Evolutionary conservation across 2,888 invertebrate species (phyloP).

Genomic region (Thumatha senex): DNA sequence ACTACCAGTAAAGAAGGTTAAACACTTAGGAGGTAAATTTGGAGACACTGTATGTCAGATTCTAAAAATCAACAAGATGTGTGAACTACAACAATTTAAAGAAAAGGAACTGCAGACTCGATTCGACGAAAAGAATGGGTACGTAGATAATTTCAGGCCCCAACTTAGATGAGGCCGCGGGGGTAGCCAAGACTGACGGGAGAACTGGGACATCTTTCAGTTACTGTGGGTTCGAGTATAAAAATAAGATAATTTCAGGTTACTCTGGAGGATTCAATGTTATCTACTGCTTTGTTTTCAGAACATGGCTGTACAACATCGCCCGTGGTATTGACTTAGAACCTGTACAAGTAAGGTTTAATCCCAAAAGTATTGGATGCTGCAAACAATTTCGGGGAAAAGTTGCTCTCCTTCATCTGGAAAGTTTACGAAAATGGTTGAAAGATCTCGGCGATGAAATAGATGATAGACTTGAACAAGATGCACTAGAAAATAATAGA

Average conservation of each 20-base stretch:
- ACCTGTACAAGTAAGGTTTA: slow-evolving; percentile 91
- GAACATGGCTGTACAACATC: slow-evolving; percentile 93
- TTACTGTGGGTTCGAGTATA: no score
- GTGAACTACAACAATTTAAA: slow-evolving; percentile 88
- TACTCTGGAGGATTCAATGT: no score
- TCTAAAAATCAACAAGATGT: slow-evolving; percentile 89
- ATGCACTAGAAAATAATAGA: slow-evolving; percentile 91
- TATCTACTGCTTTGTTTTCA: slow-evolving; percentile 53
- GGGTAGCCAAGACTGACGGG: no score
- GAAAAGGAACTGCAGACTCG: slow-evolving; percentile 87
- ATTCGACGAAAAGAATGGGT: slow-evolving; percentile 96
- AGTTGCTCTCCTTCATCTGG: slow-evolving; percentile 86
- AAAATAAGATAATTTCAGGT: no score
- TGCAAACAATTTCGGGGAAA: slow-evolving; percentile 96
- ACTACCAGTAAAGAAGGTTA: slow-evolving; percentile 92
- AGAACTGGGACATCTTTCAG: no score
- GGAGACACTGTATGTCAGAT: slow-evolving; percentile 90
- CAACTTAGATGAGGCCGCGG: no score
- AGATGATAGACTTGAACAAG: slow-evolving; percentile 91
- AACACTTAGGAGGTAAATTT: slow-evolving; percentile 96
- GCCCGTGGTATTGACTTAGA: slow-evolving; percentile 94
- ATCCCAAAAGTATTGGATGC: slow-evolving; percentile 97
- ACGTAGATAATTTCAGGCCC: slow-evolving; percentile 32
- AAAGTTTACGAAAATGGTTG: slow-evolving; percentile 91
- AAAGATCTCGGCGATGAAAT: slow-evolving; percentile 92